Percentiles rank a stretch among this genome's conserved stretches.
phyloP scores from a whole-genome alignment of 2,888 invertebrate genomes.

The Doris montereyensis region DNA sequence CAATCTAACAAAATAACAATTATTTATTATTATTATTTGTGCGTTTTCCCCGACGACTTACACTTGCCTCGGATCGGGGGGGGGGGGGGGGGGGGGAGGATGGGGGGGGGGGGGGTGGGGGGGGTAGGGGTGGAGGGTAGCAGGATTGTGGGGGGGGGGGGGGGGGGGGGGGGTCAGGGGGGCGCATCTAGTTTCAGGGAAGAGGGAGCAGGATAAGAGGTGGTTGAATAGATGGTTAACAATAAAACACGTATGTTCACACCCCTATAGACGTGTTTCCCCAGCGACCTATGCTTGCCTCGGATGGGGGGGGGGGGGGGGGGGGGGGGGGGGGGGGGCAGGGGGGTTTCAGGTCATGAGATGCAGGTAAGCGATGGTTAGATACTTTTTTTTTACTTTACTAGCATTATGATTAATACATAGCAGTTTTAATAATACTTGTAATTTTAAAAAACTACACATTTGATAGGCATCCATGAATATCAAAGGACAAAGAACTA shows the following conservation, averaged over 20 bases:
- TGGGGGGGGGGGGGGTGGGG: neutral
- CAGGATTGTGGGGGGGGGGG: neutral
- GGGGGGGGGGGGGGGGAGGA: neutral
- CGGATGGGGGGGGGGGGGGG: neutral
- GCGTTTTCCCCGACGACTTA: too few relatives aligned
- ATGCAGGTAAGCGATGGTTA: neutral
- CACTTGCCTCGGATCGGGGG: neutral
- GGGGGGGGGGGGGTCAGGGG: neutral
- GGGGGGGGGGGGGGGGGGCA: neutral
- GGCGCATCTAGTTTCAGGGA: neutral
- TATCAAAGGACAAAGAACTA: too few relatives aligned
- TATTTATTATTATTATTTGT: too few relatives aligned
- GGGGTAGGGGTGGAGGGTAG: neutral
- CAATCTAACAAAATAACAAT: too few relatives aligned
- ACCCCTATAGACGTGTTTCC: too few relatives aligned
- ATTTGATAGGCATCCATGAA: too few relatives aligned
- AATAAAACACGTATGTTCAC: too few relatives aligned
- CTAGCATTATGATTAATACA: too few relatives aligned
- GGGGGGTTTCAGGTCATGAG: neutral
- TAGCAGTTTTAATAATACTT: too few relatives aligned
- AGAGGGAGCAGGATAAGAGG: neutral
- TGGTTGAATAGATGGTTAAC: neutral
- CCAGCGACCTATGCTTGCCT: too few relatives aligned
- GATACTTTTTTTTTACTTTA: too few relatives aligned
- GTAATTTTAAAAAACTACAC: too few relatives aligned